Base-by-base conservation (phyloP, 2,888 invertebrate genomes). In the Prosopocoilus inquinatus region DNA sequence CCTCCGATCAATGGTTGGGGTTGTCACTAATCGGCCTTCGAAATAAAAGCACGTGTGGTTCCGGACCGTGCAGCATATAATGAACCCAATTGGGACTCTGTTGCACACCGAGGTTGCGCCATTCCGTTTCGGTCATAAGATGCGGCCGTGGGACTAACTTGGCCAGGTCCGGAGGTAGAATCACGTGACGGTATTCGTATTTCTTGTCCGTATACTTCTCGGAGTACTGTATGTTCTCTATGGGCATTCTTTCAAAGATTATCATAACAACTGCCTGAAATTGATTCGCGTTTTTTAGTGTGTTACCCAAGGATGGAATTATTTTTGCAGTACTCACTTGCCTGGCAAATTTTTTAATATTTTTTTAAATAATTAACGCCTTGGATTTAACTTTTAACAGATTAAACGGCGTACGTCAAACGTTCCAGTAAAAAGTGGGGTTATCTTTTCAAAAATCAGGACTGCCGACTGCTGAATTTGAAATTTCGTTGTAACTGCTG, bases 111-210 rank as follows among this genome's bases (percentile, higher is more conserved):
- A 96, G 82, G 76, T 93, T 91, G 57, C 96, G 82, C 96, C 96
- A 96, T 77, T 96, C 96, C 0, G 91, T 88, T 79, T 96, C 96
- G 0, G 92, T 89, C 94, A 96, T 94, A 46, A 96, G 79, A 72
- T 95, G 95, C 0, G 89, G 87, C 71, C 91, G 89, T 1, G 96
- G 96, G 0, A 96, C 94, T 49, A 88, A 78, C 61, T 89, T 88
- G 0, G 93, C 90, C 39, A 95, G 79, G 61, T 95, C 94, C 12
- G 86, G 82, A 2, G 96, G 94, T 33, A 96, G 77, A 69, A 95
- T 91, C 0, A 96, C 96, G 79, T 96, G 96, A 65, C 96, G 88
- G 78, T 95, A 96, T 74, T 95, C 95, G 73, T 87, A 95, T 47
- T 85, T 82, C 64, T 90, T 90, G 76, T 96, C 95, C 60, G 80